These are phyloP conservation scores for Brenthis hecate DNA, from an alignment of 2,888 invertebrate species.

Conservation along the genomic window DNA sequence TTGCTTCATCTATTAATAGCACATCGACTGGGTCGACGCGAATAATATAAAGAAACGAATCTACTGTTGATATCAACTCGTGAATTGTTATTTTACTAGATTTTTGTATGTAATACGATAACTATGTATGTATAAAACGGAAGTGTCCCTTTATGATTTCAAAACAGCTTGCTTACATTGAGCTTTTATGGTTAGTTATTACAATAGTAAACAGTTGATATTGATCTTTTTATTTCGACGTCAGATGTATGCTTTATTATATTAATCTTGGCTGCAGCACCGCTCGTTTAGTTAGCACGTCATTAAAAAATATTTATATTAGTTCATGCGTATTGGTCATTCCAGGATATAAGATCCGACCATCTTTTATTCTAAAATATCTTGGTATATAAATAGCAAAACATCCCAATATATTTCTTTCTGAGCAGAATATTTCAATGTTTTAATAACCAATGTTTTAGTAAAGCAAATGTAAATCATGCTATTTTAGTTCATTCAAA, in stretches of 20 bases:
- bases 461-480: background rate
- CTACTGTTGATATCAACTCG: constrained; percentile 14
- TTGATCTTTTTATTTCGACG: too few relatives aligned
- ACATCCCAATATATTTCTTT: background rate
- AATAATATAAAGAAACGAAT: constrained; percentile 30
- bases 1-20: constrained; percentile 63
- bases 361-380: too few relatives aligned
- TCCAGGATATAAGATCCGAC: too few relatives aligned
- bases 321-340: too few relatives aligned
- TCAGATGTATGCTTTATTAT: too few relatives aligned
- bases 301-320: background rate
- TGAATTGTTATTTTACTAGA: background rate
- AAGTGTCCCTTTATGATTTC: too few relatives aligned
- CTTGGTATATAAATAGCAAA: background rate
- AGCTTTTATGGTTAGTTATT: too few relatives aligned
- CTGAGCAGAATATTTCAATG: too few relatives aligned
- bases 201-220: too few relatives aligned
- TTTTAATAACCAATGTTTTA: too few relatives aligned
- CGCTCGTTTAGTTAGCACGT: background rate
- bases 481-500: constrained; percentile 2
- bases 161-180: too few relatives aligned
- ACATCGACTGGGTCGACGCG: constrained; percentile 52
- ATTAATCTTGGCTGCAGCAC: background rate
- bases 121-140: background rate
- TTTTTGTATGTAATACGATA: background rate